Evolutionary conservation across 2,113 vertebrate species (phyloP), one percentile per base, ranked within the genome.

Genomic region (Aplodontia rufa): DNA sequence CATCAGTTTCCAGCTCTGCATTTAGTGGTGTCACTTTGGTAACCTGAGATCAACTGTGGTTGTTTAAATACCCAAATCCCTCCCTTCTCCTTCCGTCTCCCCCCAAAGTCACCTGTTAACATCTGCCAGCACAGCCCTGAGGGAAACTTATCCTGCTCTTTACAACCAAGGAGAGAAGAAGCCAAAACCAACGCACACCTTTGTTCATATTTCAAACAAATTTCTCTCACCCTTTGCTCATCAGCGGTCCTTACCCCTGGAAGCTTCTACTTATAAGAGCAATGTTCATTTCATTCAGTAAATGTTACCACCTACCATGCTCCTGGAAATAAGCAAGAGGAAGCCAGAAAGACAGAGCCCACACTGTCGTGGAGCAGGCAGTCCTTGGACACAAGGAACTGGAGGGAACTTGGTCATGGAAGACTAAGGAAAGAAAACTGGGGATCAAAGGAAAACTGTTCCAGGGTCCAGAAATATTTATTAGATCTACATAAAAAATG

Each of bases 221-320:
- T 37, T 51, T 78, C 78, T 82, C 47, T 82, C 5, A 53, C 2
- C 5, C 71, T 71, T n/a, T 87, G 32, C 40, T 93, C 20, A 88
- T n/a, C 40, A 64, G n/a, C 24, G 45, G 10, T 2, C 47, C 30
- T 22, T 58, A 37, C 3, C 37, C 58, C 30, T 90, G n/a, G 19
- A 74, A 83, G 28, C 79, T 93, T 83, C 66, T 89, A 53, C 19
- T 58, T 20, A 89, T 26, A 86, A 58, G 35, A 85, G 7, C 14
- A 69, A 66, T 60, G 93, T 55, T 93, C 35, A 89, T 51, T 93
- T 93, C 60, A 66, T 40, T 90, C 69, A 87, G 79, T 64, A 58
- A 75, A 78, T 20, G 79, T 49, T 90, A 72, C 28, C 62, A 30
- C 42, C 5, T 45, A 22, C 51, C 30, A 37, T 17, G 12, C 1